Conservation (phyloP, 2,113 vertebrate genomes). For the Agapornis roseicollis region DNA sequence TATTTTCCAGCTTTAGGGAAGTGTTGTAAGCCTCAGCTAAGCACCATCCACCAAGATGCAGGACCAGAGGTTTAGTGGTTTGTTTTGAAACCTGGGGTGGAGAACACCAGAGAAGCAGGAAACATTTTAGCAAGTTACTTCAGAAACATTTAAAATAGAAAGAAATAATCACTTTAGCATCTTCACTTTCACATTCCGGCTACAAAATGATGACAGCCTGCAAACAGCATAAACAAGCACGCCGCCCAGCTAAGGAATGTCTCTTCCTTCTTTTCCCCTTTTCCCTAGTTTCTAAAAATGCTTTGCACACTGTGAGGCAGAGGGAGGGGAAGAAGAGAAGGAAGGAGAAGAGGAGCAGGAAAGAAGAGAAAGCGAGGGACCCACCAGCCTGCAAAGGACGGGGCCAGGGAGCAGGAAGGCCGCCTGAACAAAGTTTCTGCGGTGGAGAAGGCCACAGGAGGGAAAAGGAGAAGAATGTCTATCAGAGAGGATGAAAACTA, state of each 20-base stretch:
- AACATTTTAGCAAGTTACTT: background rate
- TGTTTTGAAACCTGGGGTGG: accelerated
- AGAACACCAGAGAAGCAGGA: accelerated
- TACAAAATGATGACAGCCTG: background rate
- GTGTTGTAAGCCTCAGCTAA: background rate
- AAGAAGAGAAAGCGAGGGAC: background rate
- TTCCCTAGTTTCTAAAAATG: background rate
- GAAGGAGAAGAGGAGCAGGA: background rate
- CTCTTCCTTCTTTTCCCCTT: accelerated
- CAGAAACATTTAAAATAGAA: background rate
- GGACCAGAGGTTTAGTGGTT: background rate
- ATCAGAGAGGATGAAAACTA: too few relatives aligned
- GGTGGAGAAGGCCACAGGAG: accelerated
- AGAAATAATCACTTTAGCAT: background rate
- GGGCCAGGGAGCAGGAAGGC: too few relatives aligned
- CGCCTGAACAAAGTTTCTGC: background rate
- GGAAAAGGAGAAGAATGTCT: too few relatives aligned
- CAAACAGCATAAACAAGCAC: background rate
- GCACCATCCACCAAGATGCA: background rate
- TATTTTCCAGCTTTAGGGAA: background rate
- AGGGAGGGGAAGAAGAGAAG: too few relatives aligned
- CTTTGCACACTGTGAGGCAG: accelerated
- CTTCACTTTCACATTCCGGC: background rate
- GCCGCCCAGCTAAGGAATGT: background rate
- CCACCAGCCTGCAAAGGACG: background rate